phyloP scores from a whole-genome alignment of 2,113 vertebrate species.

The Dasypus novemcinctus region DNA sequence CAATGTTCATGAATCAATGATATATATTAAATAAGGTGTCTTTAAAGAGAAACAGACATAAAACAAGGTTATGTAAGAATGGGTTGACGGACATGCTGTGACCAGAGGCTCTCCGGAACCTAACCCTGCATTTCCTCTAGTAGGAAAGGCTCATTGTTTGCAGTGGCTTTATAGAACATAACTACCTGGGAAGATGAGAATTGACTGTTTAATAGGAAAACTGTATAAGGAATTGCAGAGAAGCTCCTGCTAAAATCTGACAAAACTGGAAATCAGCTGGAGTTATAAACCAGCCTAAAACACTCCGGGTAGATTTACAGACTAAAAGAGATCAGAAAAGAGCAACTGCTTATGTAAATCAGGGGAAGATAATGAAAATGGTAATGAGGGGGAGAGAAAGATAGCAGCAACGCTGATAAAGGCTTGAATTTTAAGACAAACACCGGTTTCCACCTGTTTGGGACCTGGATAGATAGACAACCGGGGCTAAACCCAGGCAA shows the following conservation, averaged over 20 bases:
- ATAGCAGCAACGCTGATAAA: neutral
- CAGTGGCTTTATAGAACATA: too few species aligned
- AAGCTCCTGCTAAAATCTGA: neutral
- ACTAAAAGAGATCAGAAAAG: conserved; percentile 38
- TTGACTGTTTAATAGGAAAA: neutral
- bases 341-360: neutral
- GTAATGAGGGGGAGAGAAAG: neutral
- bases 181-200: too few species aligned
- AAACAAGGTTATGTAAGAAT: too few species aligned
- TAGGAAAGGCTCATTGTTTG: too few species aligned
- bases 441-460: neutral
- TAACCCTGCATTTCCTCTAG: too few species aligned
- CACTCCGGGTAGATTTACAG: neutral
- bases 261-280: neutral
- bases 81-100: too few species aligned
- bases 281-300: neutral
- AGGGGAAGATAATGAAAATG: neutral
- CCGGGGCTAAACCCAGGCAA: neutral
- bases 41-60: too few species aligned
- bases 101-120: too few species aligned
- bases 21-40: too few species aligned
- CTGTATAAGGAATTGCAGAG: neutral
- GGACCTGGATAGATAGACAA: neutral
- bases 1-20: too few species aligned
- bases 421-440: neutral